phyloP scores from a whole-genome alignment of 1,140 invertebrate species.

The Halyomorpha halys region DNA sequence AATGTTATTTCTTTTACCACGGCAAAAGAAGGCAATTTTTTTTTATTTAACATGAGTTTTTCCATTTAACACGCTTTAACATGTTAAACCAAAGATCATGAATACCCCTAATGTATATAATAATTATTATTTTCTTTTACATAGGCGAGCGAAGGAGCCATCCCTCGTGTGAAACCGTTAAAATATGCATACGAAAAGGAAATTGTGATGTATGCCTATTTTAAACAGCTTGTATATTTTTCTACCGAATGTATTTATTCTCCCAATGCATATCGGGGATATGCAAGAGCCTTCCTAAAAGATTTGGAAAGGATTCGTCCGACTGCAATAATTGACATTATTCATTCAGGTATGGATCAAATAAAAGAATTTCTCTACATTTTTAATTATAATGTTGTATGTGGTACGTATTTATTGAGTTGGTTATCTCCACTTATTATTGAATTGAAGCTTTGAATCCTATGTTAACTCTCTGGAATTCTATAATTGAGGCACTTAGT shows the following conservation, averaged over 20 bases:
- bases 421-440: no score
- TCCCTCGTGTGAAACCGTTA: slow-evolving; percentile 91
- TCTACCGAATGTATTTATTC: slow-evolving; percentile 98
- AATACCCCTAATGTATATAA: no score
- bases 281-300: slow-evolving; percentile 86
- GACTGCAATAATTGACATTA: slow-evolving; percentile 92
- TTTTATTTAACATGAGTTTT: no score
- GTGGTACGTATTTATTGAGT: no score
- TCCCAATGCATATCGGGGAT: slow-evolving; percentile 93
- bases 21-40: no score
- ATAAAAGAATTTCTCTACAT: neutral
- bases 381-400: neutral
- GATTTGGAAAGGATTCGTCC: slow-evolving; percentile 91
- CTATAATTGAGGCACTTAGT: no score
- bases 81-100: no score
- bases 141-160: slow-evolving; percentile 70
- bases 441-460: no score
- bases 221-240: slow-evolving; percentile 95
- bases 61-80: no score
- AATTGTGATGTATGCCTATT: slow-evolving; percentile 99
- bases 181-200: slow-evolving; percentile 99
- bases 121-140: no score
- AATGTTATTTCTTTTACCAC: no score
- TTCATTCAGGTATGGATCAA: slow-evolving; percentile 69
- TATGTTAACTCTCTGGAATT: no score